phyloP scores from a whole-genome alignment of 2,113 vertebrate genomes.

The Rhodinocichla rosea region DNA sequence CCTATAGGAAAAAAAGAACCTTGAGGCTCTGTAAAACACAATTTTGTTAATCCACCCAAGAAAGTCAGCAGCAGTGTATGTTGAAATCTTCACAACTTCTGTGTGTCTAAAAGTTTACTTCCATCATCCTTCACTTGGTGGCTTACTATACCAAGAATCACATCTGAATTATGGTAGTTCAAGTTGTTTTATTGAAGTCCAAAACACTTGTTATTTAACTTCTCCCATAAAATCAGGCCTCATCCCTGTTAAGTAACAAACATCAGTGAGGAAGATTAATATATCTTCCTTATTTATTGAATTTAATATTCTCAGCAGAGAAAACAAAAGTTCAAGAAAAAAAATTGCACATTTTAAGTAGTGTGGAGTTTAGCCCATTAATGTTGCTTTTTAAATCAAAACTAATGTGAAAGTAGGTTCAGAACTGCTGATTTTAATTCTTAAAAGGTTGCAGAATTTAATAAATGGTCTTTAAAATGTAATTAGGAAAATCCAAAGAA shows the following conservation, averaged over 20 bases:
- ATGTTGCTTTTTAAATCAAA: neutral
- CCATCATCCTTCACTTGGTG: neutral
- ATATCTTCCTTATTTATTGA: neutral
- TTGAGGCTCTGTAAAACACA: neutral
- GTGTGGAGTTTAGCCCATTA: neutral
- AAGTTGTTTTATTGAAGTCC: neutral
- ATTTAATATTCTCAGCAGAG: neutral
- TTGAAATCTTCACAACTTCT: neutral
- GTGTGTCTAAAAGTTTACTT: neutral
- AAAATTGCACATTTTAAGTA: neutral
- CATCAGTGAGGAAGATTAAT: neutral
- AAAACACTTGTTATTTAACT: neutral
- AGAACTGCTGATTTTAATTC: neutral
- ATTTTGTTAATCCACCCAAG: neutral
- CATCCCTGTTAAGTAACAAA: neutral
- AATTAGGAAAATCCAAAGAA: conserved; percentile 20
- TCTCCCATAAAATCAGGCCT: neutral
- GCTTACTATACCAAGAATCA: neutral
- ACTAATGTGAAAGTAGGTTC: neutral
- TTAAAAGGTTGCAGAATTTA: neutral
- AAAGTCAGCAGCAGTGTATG: neutral
- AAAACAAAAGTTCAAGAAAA: neutral
- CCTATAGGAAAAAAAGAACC: neutral
- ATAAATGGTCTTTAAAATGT: neutral
- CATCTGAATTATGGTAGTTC: neutral